phyloP scores from a whole-genome alignment of 2,888 invertebrate species.

The Germaria angustata region DNA sequence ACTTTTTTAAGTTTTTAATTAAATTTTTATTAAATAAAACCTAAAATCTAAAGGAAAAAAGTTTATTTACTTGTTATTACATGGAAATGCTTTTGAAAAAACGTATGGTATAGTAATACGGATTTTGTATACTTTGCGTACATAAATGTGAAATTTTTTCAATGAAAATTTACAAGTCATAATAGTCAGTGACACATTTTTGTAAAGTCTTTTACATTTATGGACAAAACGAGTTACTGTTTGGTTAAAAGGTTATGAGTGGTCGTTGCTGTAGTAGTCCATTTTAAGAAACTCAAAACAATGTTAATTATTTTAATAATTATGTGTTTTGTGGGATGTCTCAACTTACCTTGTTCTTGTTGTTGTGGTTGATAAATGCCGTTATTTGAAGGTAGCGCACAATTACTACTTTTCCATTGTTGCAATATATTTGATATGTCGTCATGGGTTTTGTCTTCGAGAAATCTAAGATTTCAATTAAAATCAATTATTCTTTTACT shows the following conservation, averaged over 20 bases:
- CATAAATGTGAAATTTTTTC: too few species aligned
- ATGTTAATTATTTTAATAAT: not conserved
- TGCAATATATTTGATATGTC: slow-evolving; percentile 79
- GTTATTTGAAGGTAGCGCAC: slow-evolving; percentile 60
- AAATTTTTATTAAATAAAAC: too few species aligned
- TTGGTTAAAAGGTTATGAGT: slow-evolving; percentile 20
- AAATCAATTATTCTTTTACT: slow-evolving; percentile 27
- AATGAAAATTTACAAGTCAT: too few species aligned
- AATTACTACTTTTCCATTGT: slow-evolving; percentile 79
- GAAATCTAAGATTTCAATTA: slow-evolving; percentile 72
- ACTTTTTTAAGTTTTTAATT: too few species aligned
- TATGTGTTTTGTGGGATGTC: slow-evolving; percentile 13
- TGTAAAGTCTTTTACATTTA: slow-evolving; percentile 25
- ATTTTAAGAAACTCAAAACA: slow-evolving; percentile 29
- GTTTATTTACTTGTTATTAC: too few species aligned
- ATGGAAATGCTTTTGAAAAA: too few species aligned
- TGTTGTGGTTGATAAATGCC: slow-evolving; percentile 65
- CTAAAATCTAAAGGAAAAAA: too few species aligned
- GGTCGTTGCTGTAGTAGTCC: slow-evolving; percentile 53
- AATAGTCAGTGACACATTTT: too few species aligned
- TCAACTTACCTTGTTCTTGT: slow-evolving; percentile 75
- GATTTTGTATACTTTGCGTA: too few species aligned
- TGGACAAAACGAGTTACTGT: slow-evolving; percentile 45
- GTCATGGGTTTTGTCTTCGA: slow-evolving; percentile 79
- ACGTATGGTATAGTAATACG: too few species aligned